Base-by-base conservation (phyloP, 2,888 invertebrate genomes). In the Hipparchia sbordonii region DNA sequence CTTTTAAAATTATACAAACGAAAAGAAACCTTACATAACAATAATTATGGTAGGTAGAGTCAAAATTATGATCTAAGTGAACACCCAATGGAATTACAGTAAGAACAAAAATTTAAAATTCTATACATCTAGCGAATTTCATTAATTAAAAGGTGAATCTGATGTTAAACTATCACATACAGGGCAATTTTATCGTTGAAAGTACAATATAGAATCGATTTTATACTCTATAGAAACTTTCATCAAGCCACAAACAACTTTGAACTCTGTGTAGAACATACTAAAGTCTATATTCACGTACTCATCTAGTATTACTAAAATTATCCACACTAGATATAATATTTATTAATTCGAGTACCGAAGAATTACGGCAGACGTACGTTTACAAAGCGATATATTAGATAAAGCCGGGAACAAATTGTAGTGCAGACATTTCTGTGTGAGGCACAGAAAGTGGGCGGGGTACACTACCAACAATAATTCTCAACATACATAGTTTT, bases 31-130 rank as follows among this genome's bases (percentile, higher is more conserved):
- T 72, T 68, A 72, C 61, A 39, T 59, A 72, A 72, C 57, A 51
- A 63, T 69, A 69, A 68, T 69, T 71, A 74, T 68, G 59, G 51
- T 65, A 62, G n/a, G n/a, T 72, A 73, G 75, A 83, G 83, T 82
- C 86, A 87, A 84, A 86, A 87, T 84, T 85, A 79, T 83, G 86
- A 81, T 86, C 89, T 87, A 88, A 89, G 89, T 87, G 86, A 78
- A 79, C 78, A 77, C 78, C 70, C 78, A 52, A 74, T 77, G 70
- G 72, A 65, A 60, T 61, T 57, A 72, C 48, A 59, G 51, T 68
- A 71, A 60, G 48, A 63, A 74, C 23, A 45, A 52, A 56, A 70
- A 48, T 60, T 68, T 74, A 72, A 71, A 69, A 68, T 66, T 74
- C 72, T 76, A 74, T 52, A 69, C 33, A 69, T 69, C 69, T 69